phyloP scores from a whole-genome alignment of 2,888 invertebrate species.

The Merodon equestris region DNA sequence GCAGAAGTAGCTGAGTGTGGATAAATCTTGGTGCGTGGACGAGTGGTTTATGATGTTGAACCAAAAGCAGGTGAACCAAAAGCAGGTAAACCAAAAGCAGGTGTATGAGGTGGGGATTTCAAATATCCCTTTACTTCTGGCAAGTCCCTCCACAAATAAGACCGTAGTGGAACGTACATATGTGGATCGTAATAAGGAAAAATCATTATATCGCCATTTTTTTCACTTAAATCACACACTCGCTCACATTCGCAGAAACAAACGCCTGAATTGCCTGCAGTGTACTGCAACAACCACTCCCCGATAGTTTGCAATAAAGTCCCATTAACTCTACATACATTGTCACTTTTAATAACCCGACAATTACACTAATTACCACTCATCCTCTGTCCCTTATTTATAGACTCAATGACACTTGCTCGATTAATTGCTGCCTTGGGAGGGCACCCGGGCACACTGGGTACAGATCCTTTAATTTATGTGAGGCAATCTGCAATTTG shows the following conservation, averaged over 20 bases:
- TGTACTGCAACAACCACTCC: conserved; percentile 26
- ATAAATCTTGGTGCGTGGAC: too few species aligned
- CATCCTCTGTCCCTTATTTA: conserved; percentile 58
- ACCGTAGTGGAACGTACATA: too few species aligned
- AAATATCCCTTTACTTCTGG: too few species aligned
- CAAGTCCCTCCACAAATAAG: too few species aligned
- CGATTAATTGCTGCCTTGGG: conserved; percentile 56
- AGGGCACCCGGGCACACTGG: conserved; percentile 13
- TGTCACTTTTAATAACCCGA: conserved; percentile 60
- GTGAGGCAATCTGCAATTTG: conserved; percentile 61
- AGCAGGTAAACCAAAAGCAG: too few species aligned
- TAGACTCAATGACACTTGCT: conserved; percentile 66
- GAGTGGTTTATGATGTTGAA: too few species aligned
- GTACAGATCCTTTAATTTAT: conserved; percentile 60
- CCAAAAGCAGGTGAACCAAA: too few species aligned
- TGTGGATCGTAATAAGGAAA: too few species aligned
- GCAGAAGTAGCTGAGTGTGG: too few species aligned
- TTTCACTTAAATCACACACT: too few species aligned
- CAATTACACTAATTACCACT: conserved; percentile 58
- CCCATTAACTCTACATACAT: conserved; percentile 45
- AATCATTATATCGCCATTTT: too few species aligned
- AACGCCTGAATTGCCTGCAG: conserved; percentile 7
- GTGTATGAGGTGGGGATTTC: too few species aligned
- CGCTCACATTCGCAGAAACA: conserved; percentile 10
- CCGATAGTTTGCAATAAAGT: conserved; percentile 4